Base-by-base conservation (phyloP, 1,140 invertebrate genomes). In the Planococcus citri region DNA sequence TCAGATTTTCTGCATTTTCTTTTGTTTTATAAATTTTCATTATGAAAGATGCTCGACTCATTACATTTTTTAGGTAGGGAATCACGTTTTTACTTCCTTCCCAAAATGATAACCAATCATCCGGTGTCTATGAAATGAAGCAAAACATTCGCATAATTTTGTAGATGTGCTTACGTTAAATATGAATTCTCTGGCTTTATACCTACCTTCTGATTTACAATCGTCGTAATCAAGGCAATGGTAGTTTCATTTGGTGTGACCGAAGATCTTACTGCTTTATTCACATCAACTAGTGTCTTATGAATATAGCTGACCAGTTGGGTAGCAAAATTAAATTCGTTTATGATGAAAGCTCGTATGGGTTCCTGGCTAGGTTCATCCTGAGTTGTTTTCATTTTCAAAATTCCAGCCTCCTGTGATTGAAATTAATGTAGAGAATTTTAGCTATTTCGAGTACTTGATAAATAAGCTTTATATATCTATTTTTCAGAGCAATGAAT, bases 101-200 rank as follows among this genome's bases (percentile, higher is more conserved):
- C 93, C 93, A 96, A 14, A 85, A 74, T 41, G 82, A 78, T 58
- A 84, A 78, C 93, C 93, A 96, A 4, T 77, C 75, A 27, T 78
- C 75, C 0, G 92, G 92, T 12, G 88, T 90, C 89, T 92, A 74
- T 68, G 73, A 77, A 68, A 12, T 29, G 8, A 25, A 69, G 24
- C 2, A 58, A 68, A 64, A 21, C 33, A n/a, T n/a, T n/a, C n/a
- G n/a, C n/a, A n/a, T n/a, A n/a, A n/a, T n/a, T n/a, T n/a, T n/a
- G n/a, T n/a, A n/a, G 20, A 6, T 71, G 22, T 69, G 14, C n/a
- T n/a, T n/a, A n/a, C n/a, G n/a, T n/a, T n/a, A n/a, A n/a, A n/a
- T n/a, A n/a, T n/a, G n/a, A 70, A 68, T 69, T 69, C 29, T 58
- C 37, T 24, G 29, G 72, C 12, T 25, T 24, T 27, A 57, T 60